Evolutionary conservation across 2,888 invertebrate genomes (phyloP).

Genomic region (Furcula furcula): DNA sequence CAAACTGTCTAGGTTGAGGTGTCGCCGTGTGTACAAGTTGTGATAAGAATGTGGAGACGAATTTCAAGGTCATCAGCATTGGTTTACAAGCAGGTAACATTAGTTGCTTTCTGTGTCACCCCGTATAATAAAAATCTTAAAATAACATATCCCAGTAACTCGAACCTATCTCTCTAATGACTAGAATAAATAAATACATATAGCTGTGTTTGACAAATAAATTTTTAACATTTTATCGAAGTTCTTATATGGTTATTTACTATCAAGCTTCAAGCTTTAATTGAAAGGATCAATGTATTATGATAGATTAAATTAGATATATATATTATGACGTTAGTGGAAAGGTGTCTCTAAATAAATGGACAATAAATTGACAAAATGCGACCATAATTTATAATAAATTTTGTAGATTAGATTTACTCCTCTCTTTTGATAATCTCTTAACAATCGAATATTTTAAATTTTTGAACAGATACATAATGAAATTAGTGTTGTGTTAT

Average conservation of each 20-base stretch:
- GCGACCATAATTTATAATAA: slow-evolving; percentile 59
- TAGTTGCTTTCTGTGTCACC: too few species aligned
- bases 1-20: too few species aligned
- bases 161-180: slow-evolving; percentile 43
- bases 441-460: slow-evolving; percentile 28
- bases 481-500: slow-evolving; percentile 56
- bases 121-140: neutral
- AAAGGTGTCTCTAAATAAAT: slow-evolving; percentile 15
- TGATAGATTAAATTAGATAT: slow-evolving; percentile 17
- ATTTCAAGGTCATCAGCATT: too few species aligned
- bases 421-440: slow-evolving; percentile 32
- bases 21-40: too few species aligned
- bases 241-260: slow-evolving; percentile 16
- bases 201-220: slow-evolving; percentile 82
- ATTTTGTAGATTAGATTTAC: slow-evolving; percentile 42
- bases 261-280: slow-evolving; percentile 34
- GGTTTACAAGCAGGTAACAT: too few species aligned
- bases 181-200: slow-evolving; percentile 41
- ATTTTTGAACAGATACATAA: slow-evolving; percentile 33
- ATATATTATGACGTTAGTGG: slow-evolving; percentile 5
- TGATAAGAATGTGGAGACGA: too few species aligned
- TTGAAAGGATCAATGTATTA: slow-evolving; percentile 27
- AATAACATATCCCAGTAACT: neutral
- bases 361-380: slow-evolving; percentile 61
- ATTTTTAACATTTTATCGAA: slow-evolving; percentile 25